phyloP scores from a whole-genome alignment of 2,888 invertebrate species.

The Polydrusus pterygomalis region DNA sequence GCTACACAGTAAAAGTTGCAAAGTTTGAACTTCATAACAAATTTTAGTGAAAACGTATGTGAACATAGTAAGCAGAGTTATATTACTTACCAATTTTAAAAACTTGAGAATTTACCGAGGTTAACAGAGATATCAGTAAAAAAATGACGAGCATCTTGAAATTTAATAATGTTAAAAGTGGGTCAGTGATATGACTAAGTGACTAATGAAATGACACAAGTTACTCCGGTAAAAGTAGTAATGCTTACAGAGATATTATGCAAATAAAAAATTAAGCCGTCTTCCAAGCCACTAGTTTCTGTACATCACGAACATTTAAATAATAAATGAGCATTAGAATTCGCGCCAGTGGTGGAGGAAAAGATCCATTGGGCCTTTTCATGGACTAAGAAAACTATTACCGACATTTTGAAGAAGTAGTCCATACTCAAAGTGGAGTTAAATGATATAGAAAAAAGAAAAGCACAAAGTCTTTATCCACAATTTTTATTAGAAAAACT shows the following conservation, averaged over 20 bases:
- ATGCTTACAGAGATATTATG: conserved; percentile 31
- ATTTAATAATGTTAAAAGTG: neutral
- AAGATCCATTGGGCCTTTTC: no score
- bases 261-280: conserved; percentile 33
- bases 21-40: no score
- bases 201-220: neutral
- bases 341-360: conserved; percentile 18
- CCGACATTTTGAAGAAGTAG: no score
- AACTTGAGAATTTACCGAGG: neutral
- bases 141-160: conserved; percentile 19
- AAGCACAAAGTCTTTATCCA: no score
- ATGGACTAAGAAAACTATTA: no score
- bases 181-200: neutral
- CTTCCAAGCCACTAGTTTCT: conserved; percentile 29
- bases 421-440: no score
- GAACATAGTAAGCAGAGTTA: no score
- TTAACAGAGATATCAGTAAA: neutral
- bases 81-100: conserved; percentile 49
- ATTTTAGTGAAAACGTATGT: no score
- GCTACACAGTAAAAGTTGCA: no score
- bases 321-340: conserved; percentile 54
- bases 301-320: conserved; percentile 58
- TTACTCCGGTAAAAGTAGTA: neutral
- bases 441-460: no score
- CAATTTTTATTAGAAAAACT: no score